Conservation (phyloP, 2,113 vertebrate genomes). For the Burhinus bistriatus region DNA sequence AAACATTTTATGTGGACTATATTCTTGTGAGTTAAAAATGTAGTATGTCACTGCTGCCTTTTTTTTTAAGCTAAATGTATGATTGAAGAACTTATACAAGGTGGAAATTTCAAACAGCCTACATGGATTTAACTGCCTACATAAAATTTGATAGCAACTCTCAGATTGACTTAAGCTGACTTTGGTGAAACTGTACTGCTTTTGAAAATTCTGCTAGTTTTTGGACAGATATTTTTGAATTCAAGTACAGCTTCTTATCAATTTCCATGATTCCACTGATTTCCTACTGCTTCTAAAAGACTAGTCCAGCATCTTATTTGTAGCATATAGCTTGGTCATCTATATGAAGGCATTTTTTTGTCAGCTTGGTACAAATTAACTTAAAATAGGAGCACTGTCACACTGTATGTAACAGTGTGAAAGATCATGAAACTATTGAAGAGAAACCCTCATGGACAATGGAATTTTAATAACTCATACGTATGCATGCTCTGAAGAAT, state of each 20-base stretch:
- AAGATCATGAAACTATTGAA: neutral
- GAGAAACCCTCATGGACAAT: neutral
- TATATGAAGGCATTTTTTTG: neutral
- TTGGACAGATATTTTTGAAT: neutral
- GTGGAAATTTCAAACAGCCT: neutral
- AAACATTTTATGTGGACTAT: neutral
- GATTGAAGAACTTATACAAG: neutral
- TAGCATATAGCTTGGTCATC: neutral
- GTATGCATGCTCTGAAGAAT: neutral
- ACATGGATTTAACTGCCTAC: neutral
- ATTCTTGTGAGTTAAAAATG: neutral
- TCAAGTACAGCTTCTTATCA: neutral
- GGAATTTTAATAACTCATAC: neutral
- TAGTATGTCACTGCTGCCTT: neutral
- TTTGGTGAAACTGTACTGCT: neutral
- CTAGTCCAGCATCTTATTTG: neutral
- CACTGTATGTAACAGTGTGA: neutral
- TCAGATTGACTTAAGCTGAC: neutral
- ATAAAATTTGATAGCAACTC: neutral
- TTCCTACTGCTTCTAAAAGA: neutral
- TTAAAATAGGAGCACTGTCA: neutral
- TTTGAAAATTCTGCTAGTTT: neutral
- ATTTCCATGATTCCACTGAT: neutral
- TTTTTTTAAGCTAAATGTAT: neutral
- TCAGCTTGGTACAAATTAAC: neutral